phyloP scores from a whole-genome alignment of 1,140 invertebrate genomes.

The Sarcophaga bullata region DNA sequence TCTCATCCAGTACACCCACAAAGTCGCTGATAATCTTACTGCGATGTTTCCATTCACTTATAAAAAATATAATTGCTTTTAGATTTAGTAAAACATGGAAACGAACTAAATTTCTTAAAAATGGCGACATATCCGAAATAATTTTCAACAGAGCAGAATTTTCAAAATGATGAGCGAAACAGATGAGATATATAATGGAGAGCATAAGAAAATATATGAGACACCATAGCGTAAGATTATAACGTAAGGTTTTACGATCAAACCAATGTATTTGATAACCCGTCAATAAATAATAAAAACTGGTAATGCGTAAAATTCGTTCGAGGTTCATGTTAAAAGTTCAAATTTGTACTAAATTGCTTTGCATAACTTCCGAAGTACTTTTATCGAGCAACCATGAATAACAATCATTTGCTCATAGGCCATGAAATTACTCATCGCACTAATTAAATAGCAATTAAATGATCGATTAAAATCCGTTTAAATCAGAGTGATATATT shows the following conservation, averaged over 20 bases:
- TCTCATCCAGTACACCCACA: not conserved
- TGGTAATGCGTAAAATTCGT: constrained; percentile 53
- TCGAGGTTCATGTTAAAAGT: constrained; percentile 48
- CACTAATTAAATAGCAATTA: not conserved
- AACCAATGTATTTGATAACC: constrained; percentile 58
- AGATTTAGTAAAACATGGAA: constrained; percentile 55
- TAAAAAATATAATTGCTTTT: constrained; percentile 50
- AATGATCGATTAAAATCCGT: not conserved
- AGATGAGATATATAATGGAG: constrained; percentile 49
- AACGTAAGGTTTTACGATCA: constrained; percentile 49
- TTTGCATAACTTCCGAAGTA: not conserved
- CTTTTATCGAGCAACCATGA: not conserved
- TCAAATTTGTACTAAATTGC: not conserved
- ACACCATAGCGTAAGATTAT: constrained; percentile 48
- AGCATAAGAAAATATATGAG: constrained; percentile 49
- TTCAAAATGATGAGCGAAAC: constrained; percentile 56
- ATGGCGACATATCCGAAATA: constrained; percentile 53
- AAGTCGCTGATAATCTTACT: constrained; percentile 45
- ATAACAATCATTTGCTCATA: not conserved
- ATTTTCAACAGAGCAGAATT: constrained; percentile 49
- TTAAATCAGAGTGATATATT: too few species aligned
- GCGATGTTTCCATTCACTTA: constrained; percentile 48
- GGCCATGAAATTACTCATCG: not conserved
- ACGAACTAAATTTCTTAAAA: constrained; percentile 49
- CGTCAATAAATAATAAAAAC: constrained; percentile 50